Conservation (phyloP, 1,140 invertebrate species). For the Diabrotica virgifera region DNA sequence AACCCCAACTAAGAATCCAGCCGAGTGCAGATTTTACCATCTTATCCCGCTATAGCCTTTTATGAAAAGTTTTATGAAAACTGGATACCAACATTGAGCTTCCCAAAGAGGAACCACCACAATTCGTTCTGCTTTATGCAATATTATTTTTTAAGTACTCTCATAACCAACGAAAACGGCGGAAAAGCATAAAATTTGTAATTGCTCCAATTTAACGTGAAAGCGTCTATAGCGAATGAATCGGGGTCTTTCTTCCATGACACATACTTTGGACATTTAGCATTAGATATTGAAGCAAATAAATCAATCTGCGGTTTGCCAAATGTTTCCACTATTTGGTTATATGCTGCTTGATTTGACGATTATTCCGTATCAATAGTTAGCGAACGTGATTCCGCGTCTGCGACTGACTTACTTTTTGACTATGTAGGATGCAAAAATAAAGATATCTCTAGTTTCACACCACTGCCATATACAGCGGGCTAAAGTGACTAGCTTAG, state of each 20-base stretch:
- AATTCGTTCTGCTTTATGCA: slow-evolving; percentile 30
- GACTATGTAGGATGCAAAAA: slow-evolving; percentile 37
- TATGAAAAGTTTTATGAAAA: slow-evolving; percentile 22
- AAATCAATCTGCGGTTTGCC: slow-evolving; percentile 31
- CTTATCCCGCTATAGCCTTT: too few relatives aligned
- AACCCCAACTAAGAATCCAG: too few relatives aligned
- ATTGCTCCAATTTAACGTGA: slow-evolving; percentile 33
- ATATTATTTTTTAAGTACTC: slow-evolving; percentile 34
- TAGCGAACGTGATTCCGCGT: slow-evolving; percentile 31
- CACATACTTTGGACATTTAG: slow-evolving; percentile 33
- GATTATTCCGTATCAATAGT: slow-evolving; percentile 28
- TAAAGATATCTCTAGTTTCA: slow-evolving; percentile 27
- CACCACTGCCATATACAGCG: slow-evolving; percentile 35
- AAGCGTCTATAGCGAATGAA: slow-evolving; percentile 33
- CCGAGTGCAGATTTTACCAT: too few relatives aligned
- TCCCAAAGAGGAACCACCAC: slow-evolving; percentile 38
- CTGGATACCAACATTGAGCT: slow-evolving; percentile 42
- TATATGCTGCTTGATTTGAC: slow-evolving; percentile 13
- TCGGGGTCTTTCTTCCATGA: slow-evolving; percentile 36
- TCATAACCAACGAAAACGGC: slow-evolving; percentile 33
- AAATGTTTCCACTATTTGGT: slow-evolving; percentile 19
- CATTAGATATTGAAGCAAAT: slow-evolving; percentile 35
- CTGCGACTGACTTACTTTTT: slow-evolving; percentile 28
- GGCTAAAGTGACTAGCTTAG: slow-evolving; percentile 25
- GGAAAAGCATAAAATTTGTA: slow-evolving; percentile 39